These are phyloP conservation scores for Diorhabda carinulata DNA, from an alignment of 1,140 invertebrate genomes.

Conservation along the genomic window DNA sequence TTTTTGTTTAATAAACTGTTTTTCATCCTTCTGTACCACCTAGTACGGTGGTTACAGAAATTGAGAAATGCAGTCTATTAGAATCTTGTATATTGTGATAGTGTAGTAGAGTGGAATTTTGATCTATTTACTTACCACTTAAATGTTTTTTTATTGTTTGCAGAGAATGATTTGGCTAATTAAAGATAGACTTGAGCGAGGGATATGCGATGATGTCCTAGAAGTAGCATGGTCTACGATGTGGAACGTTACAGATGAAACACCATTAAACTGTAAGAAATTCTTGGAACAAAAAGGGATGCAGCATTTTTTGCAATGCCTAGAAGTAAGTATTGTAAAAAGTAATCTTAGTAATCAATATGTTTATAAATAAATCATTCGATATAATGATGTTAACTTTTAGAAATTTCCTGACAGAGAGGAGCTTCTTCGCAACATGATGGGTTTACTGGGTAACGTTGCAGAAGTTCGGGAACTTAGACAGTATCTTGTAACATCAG, in stretches of 20 bases:
- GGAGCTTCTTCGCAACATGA: slow-evolving; percentile 91
- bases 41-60: too few relatives aligned
- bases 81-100: too few relatives aligned
- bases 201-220: slow-evolving; percentile 88
- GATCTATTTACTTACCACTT: too few relatives aligned
- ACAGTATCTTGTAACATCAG: slow-evolving; percentile 75
- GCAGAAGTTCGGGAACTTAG: slow-evolving; percentile 88
- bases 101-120: too few relatives aligned
- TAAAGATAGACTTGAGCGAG: slow-evolving; percentile 65
- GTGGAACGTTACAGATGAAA: slow-evolving; percentile 98
- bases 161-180: slow-evolving; percentile 86
- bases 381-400: slow-evolving; percentile 24
- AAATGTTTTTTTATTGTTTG: slow-evolving; percentile 28
- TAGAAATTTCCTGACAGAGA: slow-evolving; percentile 83
- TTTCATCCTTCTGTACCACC: too few relatives aligned
- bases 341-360: background rate
- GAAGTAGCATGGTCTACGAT: slow-evolving; percentile 97
- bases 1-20: too few relatives aligned
- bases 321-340: slow-evolving; percentile 57
- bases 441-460: slow-evolving; percentile 93
- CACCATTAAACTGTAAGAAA: slow-evolving; percentile 83
- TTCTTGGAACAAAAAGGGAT: slow-evolving; percentile 85
- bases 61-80: too few relatives aligned
- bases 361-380: background rate
- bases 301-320: slow-evolving; percentile 80